Base-by-base conservation (phyloP, 2,113 vertebrate species). In the Sinocyclocheilus anophthalmus region DNA sequence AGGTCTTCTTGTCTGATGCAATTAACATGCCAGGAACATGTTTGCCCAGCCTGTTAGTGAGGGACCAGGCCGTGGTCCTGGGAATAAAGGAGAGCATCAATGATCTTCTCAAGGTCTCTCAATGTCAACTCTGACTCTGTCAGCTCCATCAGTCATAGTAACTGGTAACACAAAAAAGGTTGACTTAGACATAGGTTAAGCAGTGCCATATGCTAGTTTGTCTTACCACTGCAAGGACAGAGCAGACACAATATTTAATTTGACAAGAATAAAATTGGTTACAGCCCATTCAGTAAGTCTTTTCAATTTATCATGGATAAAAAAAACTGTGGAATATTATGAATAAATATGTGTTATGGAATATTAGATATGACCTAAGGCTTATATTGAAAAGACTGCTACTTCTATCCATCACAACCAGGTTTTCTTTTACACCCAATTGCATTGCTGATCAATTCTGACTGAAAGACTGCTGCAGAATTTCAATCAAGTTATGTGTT, bases 1-100 rank as follows among this genome's bases (percentile, higher is more conserved):
- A 84, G 91, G 90, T 92, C 90, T 91, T 88, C 88, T 84, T 89
- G 92, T 92, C 92, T 90, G 87, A 85, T 91, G 88, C 91, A 93
- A 94, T 95, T 93, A 95, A 90, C 90, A 92, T 87, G 90, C 59
- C 13, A 14, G 48, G 72, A 88, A 84, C 50, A 72, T 73, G 53
- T 85, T 24, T 73, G 55, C n/a, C 53, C 42, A 7, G 42, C 16
- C 33, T 48, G 69, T 84, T 59, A 30, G 20, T n/a, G 20, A 55
- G 85, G 67, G 86, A 75, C 81, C 65, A 87, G 86, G 85, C 84
- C 69, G 59, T 84, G 88, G 37, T 37, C 70, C 79, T 83, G 76
- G 67, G 76, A 82, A 84, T 69, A 84, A 88, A 87, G 83, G 45
- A 88, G 77, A 90, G 75, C 85, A 90, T 69, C 33, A 85, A 75